phyloP scores from a whole-genome alignment of 2,113 vertebrate genomes.

The Tragelaphus scriptus region DNA sequence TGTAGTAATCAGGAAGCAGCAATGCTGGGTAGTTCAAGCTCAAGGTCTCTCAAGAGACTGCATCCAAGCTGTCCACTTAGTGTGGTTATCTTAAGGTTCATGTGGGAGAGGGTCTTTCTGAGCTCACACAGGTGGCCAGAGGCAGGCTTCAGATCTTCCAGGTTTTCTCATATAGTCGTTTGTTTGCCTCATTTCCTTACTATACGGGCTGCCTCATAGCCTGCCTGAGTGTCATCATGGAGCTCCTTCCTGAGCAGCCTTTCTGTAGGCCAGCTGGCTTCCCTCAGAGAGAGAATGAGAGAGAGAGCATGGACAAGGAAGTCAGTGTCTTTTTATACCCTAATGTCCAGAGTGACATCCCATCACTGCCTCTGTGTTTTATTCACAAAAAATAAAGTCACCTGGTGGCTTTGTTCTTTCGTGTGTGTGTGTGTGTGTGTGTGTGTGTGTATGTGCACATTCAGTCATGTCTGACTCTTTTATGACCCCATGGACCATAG shows the following conservation, averaged over 20 bases:
- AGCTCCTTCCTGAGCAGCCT: background rate
- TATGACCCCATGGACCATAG: background rate
- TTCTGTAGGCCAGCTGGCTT: background rate
- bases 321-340: background rate
- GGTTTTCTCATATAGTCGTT: background rate
- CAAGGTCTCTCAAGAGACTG: background rate
- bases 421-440: background rate
- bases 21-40: background rate
- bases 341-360: background rate
- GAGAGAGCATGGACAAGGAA: background rate
- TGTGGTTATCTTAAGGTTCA: background rate
- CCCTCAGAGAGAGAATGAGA: background rate
- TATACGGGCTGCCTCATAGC: background rate
- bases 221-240: background rate
- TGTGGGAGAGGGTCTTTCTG: background rate
- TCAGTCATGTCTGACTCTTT: background rate
- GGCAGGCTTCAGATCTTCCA: background rate
- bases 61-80: background rate
- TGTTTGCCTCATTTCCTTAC: background rate
- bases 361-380: background rate
- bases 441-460: accelerated
- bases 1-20: background rate
- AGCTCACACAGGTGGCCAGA: background rate
- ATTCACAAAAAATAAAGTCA: background rate
- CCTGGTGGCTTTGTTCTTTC: background rate